Conservation (phyloP, 2,888 invertebrate genomes). For the Acrobasis repandana region DNA sequence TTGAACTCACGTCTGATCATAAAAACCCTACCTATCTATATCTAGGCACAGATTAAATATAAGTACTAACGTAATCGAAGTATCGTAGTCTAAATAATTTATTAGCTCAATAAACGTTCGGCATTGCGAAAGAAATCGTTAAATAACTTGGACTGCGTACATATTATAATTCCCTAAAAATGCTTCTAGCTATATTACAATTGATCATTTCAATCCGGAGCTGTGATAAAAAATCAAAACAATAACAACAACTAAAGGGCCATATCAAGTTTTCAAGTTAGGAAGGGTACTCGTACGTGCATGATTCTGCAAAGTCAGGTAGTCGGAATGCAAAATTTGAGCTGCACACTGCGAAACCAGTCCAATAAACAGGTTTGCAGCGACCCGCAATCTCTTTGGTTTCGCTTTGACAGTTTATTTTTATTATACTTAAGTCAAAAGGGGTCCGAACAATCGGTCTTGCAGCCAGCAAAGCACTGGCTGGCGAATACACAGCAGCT, state of each 20-base stretch:
- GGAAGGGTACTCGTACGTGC: constrained; percentile 34
- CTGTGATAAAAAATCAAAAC: constrained; percentile 3
- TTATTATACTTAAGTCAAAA: constrained; percentile 17
- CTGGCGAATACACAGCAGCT: constrained; percentile 38
- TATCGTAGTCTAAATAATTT: too few relatives aligned
- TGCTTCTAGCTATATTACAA: neutral
- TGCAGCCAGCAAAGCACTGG: constrained; percentile 26
- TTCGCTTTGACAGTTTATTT: constrained; percentile 6
- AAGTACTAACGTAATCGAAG: too few relatives aligned
- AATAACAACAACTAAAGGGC: constrained; percentile 3
- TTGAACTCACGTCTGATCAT: too few relatives aligned
- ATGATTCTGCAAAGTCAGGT: constrained; percentile 57
- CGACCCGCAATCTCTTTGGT: neutral
- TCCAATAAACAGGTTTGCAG: constrained; percentile 34
- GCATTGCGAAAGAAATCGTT: too few relatives aligned
- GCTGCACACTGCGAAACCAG: constrained; percentile 61
- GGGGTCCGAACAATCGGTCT: constrained; percentile 39
- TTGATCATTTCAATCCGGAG: neutral
- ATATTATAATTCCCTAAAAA: too few relatives aligned
- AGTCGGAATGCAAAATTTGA: constrained; percentile 67
- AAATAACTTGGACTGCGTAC: too few relatives aligned
- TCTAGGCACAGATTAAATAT: too few relatives aligned
- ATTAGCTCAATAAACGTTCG: too few relatives aligned
- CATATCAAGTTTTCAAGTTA: constrained; percentile 47
- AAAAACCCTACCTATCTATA: too few relatives aligned